phyloP scores from a whole-genome alignment of 2,888 invertebrate genomes.

The Rhagium mordax region DNA sequence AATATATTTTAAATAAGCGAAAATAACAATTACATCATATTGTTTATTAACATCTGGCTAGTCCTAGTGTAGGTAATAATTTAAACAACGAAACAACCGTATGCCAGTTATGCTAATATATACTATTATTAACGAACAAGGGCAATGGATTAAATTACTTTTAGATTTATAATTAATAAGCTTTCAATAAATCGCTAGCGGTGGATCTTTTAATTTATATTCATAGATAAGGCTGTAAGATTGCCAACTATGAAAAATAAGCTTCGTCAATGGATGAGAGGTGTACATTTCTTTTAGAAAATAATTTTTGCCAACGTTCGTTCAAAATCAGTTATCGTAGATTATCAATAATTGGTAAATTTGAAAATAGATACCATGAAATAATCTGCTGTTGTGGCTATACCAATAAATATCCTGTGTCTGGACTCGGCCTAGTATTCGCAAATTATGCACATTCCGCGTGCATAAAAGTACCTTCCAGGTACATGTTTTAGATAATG shows the following conservation, averaged over 20 bases:
- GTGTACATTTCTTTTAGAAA: background rate
- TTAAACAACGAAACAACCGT: background rate
- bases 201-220: background rate
- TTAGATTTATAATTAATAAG: background rate
- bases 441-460: background rate
- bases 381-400: background rate
- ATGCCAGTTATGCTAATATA: constrained; percentile 23
- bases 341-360: no score
- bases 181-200: background rate
- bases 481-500: background rate
- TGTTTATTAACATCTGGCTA: constrained; percentile 10
- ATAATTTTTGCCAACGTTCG: no score
- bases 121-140: constrained; percentile 11
- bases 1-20: background rate
- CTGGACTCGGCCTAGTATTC: background rate
- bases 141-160: constrained; percentile 1
- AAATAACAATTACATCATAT: constrained; percentile 23
- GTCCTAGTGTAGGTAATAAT: background rate
- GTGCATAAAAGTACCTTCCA: background rate
- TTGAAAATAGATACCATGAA: no score
- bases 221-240: background rate
- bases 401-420: background rate
- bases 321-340: no score
- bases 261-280: background rate
- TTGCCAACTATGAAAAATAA: background rate